Evolutionary conservation across 2,113 vertebrate species (phyloP).

Genomic region (Ariopsis seemanni): DNA sequence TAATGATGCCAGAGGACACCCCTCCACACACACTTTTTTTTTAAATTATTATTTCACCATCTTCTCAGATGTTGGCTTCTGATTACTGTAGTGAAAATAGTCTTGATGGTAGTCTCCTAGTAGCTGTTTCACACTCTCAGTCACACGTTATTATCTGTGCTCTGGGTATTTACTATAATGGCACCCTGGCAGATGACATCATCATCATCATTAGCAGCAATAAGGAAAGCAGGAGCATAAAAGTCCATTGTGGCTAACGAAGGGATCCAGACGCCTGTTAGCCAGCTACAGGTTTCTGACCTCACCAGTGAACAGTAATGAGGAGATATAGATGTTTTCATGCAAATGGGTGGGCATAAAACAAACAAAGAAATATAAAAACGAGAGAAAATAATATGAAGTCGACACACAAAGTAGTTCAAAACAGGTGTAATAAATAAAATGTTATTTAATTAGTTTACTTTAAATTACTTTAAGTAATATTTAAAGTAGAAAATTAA

Average conservation of each 20-base stretch:
- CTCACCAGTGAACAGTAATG: constrained; percentile 1
- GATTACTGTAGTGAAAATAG: constrained; percentile 7
- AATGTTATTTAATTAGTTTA: no score
- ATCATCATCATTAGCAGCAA: constrained; percentile 44
- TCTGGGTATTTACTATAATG: constrained; percentile 20
- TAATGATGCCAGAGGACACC: background rate
- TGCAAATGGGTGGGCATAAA: background rate
- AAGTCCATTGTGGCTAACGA: constrained; percentile 39
- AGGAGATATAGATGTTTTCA: background rate
- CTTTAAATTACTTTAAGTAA: background rate
- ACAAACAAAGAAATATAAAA: background rate
- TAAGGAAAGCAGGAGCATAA: constrained; percentile 34
- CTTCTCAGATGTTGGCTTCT: background rate
- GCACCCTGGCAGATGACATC: constrained; percentile 20
- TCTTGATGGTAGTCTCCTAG: constrained; percentile 24
- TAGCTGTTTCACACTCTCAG: constrained; percentile 19
- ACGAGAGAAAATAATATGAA: background rate
- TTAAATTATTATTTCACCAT: background rate
- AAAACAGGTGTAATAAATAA: background rate
- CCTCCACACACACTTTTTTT: background rate
- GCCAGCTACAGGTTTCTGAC: constrained; percentile 7
- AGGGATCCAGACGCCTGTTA: constrained; percentile 29
- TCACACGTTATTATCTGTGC: background rate
- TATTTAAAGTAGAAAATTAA: background rate
- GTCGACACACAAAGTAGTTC: background rate